A percentile compares a stretch with the other conserved stretches of the same genome.
phyloP scores from a whole-genome alignment of 2,888 invertebrate genomes.

The Ophion slaviceki region DNA sequence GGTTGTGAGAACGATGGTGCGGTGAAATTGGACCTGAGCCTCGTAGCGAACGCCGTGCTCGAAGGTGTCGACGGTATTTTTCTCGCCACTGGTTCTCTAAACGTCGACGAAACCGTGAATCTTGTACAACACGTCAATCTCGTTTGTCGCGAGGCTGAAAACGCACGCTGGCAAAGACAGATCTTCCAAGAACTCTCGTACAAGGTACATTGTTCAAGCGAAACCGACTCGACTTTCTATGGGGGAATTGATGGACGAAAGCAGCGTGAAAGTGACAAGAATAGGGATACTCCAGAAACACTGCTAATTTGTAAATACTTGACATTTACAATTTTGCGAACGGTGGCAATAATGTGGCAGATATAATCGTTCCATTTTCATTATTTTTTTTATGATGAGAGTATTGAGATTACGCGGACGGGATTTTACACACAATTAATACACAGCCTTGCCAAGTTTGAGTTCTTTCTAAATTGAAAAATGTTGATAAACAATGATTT shows the following conservation, averaged over 20 bases:
- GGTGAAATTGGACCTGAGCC: constrained; percentile 87
- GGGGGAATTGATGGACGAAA: background rate
- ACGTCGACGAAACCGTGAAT: constrained; percentile 86
- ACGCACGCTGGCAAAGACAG: constrained; percentile 87
- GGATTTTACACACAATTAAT: too few species aligned
- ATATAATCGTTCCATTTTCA: too few species aligned
- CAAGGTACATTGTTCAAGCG: constrained; percentile 64
- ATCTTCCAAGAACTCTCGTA: constrained; percentile 77
- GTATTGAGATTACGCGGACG: too few species aligned
- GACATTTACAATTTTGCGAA: too few species aligned
- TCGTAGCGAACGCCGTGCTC: constrained; percentile 90
- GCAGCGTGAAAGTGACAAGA: too few species aligned
- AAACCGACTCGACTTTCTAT: background rate
- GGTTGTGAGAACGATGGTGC: constrained; percentile 84
- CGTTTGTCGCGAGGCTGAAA: constrained; percentile 89
- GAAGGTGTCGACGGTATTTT: constrained; percentile 90
- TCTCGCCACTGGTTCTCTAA: constrained; percentile 89
- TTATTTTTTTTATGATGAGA: too few species aligned
- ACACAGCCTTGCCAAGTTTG: too few species aligned
- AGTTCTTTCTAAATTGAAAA: too few species aligned
- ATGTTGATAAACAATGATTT: too few species aligned
- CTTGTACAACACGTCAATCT: constrained; percentile 83
- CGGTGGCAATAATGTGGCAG: too few species aligned
- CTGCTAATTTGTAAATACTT: too few species aligned
- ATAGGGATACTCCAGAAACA: too few species aligned